Evolutionary conservation across 2,888 invertebrate species (phyloP).

Genomic region (Diplazon laetatorius): DNA sequence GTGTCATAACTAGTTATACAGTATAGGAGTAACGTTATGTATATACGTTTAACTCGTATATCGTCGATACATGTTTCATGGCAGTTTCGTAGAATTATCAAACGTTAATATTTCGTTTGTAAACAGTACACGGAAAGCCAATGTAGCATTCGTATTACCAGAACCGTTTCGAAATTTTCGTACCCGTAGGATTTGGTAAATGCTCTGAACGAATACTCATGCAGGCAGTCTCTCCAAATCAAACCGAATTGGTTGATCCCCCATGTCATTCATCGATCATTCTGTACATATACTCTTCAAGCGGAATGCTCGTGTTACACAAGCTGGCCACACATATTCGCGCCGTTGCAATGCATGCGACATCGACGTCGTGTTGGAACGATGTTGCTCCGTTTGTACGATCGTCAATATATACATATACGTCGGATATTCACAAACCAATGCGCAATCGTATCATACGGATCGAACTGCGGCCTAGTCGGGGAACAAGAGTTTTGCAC

Average conservation of each 20-base stretch:
- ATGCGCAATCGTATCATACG: background rate
- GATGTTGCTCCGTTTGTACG: slow-evolving; percentile 1
- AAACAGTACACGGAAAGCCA: background rate
- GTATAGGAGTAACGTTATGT: background rate
- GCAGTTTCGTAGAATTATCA: background rate
- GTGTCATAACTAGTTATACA: too few relatives aligned
- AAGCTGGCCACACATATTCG: slow-evolving; percentile 3
- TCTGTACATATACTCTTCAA: background rate
- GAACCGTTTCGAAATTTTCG: background rate
- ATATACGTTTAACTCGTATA: background rate
- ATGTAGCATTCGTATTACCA: background rate
- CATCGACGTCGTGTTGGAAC: background rate
- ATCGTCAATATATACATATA: slow-evolving; percentile 12
- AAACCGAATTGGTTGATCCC: slow-evolving; percentile 26
- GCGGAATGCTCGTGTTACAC: background rate
- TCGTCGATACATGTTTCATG: background rate
- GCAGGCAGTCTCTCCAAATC: slow-evolving; percentile 17
- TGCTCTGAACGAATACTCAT: background rate
- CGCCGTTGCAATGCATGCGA: background rate
- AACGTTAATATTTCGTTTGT: background rate
- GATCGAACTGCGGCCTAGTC: background rate
- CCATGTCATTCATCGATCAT: slow-evolving; percentile 5
- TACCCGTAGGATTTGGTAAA: slow-evolving; percentile 1
- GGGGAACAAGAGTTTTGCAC: background rate
- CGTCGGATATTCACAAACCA: slow-evolving; percentile 17